Evolutionary conservation across 1,140 invertebrate species (phyloP).

Genomic region (Sminthurides bifidus): DNA sequence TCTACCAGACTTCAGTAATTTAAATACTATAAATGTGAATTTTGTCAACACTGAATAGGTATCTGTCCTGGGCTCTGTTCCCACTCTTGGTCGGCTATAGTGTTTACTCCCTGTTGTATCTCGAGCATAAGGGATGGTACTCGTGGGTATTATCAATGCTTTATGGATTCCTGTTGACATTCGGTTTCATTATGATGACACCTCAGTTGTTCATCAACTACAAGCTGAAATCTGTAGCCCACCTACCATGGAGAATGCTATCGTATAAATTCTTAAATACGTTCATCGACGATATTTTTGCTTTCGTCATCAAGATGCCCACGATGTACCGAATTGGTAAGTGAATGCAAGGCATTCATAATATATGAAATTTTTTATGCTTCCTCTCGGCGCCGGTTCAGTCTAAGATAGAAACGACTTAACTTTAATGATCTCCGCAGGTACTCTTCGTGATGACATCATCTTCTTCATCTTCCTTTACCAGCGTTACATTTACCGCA

Average conservation of each 20-base stretch:
- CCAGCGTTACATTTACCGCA: conserved; percentile 95
- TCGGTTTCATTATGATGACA: conserved; percentile 99
- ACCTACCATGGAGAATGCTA: conserved; percentile 98
- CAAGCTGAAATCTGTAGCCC: conserved; percentile 96
- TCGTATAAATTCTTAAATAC: conserved; percentile 99
- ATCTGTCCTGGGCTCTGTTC: conserved; percentile 90
- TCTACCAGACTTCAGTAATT: background rate
- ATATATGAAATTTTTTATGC: background rate
- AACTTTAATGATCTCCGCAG: background rate
- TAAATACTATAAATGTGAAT: background rate
- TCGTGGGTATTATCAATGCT: conserved; percentile 77
- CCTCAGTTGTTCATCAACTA: conserved; percentile 99
- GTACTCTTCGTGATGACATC: conserved; percentile 93
- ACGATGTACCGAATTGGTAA: conserved; percentile 65
- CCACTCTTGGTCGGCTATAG: conserved; percentile 85
- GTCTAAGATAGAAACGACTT: conserved; percentile 36
- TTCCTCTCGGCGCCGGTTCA: conserved; percentile 68
- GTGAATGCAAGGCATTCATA: background rate
- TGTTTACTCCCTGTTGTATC: conserved; percentile 90
- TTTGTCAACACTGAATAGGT: conserved; percentile 43
- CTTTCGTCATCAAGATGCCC: conserved; percentile 99
- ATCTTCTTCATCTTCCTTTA: conserved; percentile 98
- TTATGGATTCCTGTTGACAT: conserved; percentile 95
- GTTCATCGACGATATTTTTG: conserved; percentile 99
- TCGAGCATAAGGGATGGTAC: conserved; percentile 98